Conservation (phyloP, 2,113 vertebrate genomes). For the Azemiops feae region DNA sequence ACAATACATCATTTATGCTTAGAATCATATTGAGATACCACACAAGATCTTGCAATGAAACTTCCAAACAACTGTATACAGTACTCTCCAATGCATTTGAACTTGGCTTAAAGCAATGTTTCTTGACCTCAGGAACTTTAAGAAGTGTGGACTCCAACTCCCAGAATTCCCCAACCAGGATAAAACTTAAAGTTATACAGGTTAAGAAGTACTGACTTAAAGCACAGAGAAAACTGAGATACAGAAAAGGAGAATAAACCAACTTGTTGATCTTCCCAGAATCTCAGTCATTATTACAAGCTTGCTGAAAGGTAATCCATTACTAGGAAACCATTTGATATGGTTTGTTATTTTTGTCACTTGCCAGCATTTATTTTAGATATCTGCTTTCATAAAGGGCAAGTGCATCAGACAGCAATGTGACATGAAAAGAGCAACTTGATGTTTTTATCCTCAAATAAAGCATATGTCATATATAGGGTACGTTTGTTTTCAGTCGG, state of each 20-base stretch:
- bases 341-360: slow-evolving; percentile 59
- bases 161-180: neutral
- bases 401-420: slow-evolving; percentile 16
- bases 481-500: neutral
- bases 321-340: slow-evolving; percentile 62
- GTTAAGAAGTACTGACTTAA: slow-evolving; percentile 14
- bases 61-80: neutral
- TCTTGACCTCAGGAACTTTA: neutral
- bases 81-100: slow-evolving; percentile 27
- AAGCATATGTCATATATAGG: neutral
- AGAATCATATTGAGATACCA: neutral
- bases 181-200: neutral
- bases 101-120: neutral
- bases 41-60: slow-evolving; percentile 18
- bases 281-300: slow-evolving; percentile 44
- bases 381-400: slow-evolving; percentile 62
- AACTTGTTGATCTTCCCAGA: slow-evolving; percentile 44
- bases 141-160: neutral
- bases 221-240: slow-evolving; percentile 55
- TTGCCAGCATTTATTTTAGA: slow-evolving; percentile 44
- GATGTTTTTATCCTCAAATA: neutral
- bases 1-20: neutral
- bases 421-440: slow-evolving; percentile 21
- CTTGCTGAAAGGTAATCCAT: slow-evolving; percentile 55
- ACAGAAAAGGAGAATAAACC: slow-evolving; percentile 60